Evolutionary conservation across 2,888 invertebrate species (phyloP).

Genomic region (Ypsolopha scabrella): DNA sequence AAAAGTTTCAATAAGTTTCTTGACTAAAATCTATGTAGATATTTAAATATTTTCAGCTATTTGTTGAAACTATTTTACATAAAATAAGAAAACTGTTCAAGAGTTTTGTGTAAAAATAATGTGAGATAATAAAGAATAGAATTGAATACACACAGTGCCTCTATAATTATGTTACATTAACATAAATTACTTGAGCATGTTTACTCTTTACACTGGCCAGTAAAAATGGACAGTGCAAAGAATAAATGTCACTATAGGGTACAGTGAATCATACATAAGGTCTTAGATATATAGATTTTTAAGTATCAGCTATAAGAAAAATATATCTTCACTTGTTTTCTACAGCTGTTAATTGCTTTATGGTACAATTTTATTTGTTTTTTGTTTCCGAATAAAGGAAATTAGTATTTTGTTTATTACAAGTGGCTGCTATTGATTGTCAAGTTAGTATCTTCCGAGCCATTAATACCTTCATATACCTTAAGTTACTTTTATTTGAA

Average conservation of each 20-base stretch:
- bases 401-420: background rate
- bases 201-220: constrained; percentile 53
- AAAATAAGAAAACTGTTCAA: constrained; percentile 8
- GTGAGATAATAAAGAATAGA: constrained; percentile 50
- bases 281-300: constrained; percentile 44
- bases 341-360: constrained; percentile 29
- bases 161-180: constrained; percentile 72
- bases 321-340: constrained; percentile 18
- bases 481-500: background rate
- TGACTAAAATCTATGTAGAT: background rate
- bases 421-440: background rate
- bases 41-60: background rate
- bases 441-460: background rate
- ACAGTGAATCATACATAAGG: constrained; percentile 48
- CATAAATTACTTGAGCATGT: constrained; percentile 66
- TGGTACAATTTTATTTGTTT: constrained; percentile 35
- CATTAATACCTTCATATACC: background rate
- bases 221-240: constrained; percentile 37
- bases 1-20: background rate
- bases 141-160: constrained; percentile 70
- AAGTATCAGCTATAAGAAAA: constrained; percentile 25
- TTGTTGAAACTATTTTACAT: constrained; percentile 20
- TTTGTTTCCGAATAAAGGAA: background rate
- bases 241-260: constrained; percentile 56
- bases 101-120: constrained; percentile 42